Conservation (phyloP, 2,888 invertebrate species). For the Halictus quadricinctus region DNA sequence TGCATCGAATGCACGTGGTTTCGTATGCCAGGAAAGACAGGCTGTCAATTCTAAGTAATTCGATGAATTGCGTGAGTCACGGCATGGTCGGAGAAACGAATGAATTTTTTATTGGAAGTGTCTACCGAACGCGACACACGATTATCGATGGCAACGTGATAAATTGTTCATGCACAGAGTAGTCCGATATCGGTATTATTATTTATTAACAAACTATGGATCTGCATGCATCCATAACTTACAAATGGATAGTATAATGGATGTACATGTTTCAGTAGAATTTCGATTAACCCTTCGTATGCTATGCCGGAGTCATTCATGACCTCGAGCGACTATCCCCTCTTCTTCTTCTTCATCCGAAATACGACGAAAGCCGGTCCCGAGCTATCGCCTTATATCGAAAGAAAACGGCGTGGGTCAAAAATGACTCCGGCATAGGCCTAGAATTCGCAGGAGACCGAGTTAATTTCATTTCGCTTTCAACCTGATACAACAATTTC, state of each 20-base stretch:
- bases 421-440: too few species aligned
- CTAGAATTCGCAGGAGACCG: too few species aligned
- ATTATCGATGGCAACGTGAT: neutral
- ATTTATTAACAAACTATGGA: neutral
- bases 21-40: slow-evolving; percentile 23
- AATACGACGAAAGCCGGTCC: too few species aligned
- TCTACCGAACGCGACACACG: slow-evolving; percentile 14
- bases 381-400: too few species aligned
- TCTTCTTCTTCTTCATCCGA: too few species aligned
- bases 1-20: slow-evolving; percentile 29
- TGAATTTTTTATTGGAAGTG: slow-evolving; percentile 37
- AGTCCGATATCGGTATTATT: neutral
- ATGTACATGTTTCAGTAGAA: neutral
- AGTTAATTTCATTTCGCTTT: neutral
- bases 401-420: too few species aligned
- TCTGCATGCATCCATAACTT: neutral
- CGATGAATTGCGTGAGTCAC: slow-evolving; percentile 43
- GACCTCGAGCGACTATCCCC: too few species aligned
- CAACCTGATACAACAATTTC: neutral
- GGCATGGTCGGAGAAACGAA: slow-evolving; percentile 9
- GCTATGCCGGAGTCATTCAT: too few species aligned
- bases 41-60: slow-evolving; percentile 25
- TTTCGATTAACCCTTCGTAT: neutral
- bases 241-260: neutral
- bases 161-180: neutral